A percentile compares a stretch with the other conserved stretches of the same genome.
Conservation (phyloP, 2,888 invertebrate genomes). For the Aleiodes leptofemur region DNA sequence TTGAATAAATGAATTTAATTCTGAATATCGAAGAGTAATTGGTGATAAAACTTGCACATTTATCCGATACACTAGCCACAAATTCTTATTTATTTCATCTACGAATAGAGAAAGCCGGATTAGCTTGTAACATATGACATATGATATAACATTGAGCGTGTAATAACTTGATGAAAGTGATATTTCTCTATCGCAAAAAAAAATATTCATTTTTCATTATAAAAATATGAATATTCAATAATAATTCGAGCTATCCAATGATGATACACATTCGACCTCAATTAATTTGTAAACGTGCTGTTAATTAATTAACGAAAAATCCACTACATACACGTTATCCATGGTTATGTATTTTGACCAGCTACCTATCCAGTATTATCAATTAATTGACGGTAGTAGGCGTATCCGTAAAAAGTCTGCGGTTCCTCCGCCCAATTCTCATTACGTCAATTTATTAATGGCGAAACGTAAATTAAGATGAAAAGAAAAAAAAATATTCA, state of each 20-base stretch:
- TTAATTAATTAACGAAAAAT: conserved; percentile 6
- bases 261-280: conserved; percentile 42
- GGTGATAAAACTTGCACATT: too few relatives aligned
- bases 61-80: too few relatives aligned
- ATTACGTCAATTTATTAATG: conserved; percentile 18
- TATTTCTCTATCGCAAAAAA: conserved; percentile 6
- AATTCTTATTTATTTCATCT: not conserved
- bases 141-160: conserved; percentile 32
- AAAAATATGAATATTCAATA: not conserved
- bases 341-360: not conserved
- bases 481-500: not conserved
- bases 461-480: not conserved
- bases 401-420: not conserved
- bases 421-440: conserved; percentile 5
- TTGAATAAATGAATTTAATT: too few relatives aligned
- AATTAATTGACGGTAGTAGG: conserved; percentile 3
- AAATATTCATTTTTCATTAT: conserved; percentile 1
- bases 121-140: conserved; percentile 43
- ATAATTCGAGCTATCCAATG: conserved; percentile 8
- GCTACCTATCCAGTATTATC: conserved; percentile 6
- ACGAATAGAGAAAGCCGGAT: conserved; percentile 38
- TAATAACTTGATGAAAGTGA: conserved; percentile 38
- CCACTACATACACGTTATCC: not conserved
- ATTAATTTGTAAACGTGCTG: not conserved
- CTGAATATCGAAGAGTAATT: too few relatives aligned